These are phyloP conservation scores for Macrotus californicus DNA, from an alignment of 2,113 vertebrate genomes.

Conservation along the genomic window DNA sequence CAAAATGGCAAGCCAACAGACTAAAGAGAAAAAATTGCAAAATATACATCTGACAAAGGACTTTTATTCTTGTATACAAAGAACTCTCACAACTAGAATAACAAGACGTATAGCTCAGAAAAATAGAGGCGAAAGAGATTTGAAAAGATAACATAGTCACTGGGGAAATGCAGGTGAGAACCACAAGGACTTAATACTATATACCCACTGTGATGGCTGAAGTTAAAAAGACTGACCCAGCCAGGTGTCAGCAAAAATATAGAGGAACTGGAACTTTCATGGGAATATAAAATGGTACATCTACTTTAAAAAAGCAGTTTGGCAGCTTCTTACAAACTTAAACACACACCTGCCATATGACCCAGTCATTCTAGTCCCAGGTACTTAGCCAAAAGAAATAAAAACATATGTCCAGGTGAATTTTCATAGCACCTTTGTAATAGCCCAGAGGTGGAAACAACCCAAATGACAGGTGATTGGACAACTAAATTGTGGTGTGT, in stretches of 20 bases:
- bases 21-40: not conserved
- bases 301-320: not conserved
- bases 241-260: not conserved
- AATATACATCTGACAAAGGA: not conserved
- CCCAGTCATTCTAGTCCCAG: not conserved
- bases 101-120: not conserved
- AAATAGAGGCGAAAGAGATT: not conserved
- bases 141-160: not conserved
- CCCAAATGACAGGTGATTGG: not conserved
- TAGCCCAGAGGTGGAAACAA: not conserved
- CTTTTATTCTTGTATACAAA: not conserved
- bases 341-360: not conserved
- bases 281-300: not conserved
- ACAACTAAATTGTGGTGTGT: not conserved
- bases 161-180: conserved; percentile 31
- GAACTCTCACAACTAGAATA: not conserved
- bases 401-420: not conserved
- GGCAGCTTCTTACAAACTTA: not conserved
- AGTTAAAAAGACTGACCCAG: conserved; percentile 7
- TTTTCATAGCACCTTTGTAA: not conserved
- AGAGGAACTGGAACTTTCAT: conserved; percentile 16
- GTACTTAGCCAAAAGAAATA: not conserved
- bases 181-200: not conserved
- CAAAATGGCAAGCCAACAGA: not conserved
- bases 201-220: not conserved